Evolutionary conservation across 2,113 vertebrate genomes (phyloP), one percentile per base, ranked within the genome.

Genomic region (Mormyrus iriodes): DNA sequence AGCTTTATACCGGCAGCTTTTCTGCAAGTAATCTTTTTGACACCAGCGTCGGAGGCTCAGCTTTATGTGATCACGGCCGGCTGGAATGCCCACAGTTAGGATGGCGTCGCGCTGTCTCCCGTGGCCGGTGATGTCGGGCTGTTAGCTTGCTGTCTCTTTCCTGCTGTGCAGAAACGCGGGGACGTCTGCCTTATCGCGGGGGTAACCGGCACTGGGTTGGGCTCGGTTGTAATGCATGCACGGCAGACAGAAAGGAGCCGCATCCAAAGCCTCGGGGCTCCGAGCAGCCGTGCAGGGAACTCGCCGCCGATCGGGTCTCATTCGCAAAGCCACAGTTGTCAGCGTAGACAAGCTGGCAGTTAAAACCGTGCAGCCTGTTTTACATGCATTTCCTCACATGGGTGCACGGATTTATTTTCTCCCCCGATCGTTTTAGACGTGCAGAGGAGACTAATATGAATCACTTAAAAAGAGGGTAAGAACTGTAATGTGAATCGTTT

Each of bases 321-420:
- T 82, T 82, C 39, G 44, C 35, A 82, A 44, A 82, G 76, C 76
- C 76, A 82, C 76, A 82, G 76, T 42, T 82, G 76, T 82, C 76
- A 82, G 76, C 15, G 19, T 13, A 82, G 17, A 21, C 19, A 10
- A 82, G 42, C 76, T 27, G 39, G 35, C 9, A 82, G 19, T 39
- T 82, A 21, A 15, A 82, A 44, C 42, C 5, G 5, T 82, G 42
- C 15, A 8, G 7, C 8, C 39, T 21, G 19, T 44, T 82, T 39
- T 24, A 44, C 15, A 35, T 42, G 76, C 35, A 82, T 19, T 44
- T 39, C 44, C 76, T 3, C 31, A 42, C 19, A 82, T 82, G 35
- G 35, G 39, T 82, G 76, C 42, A 42, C 42, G 31, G 19, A 42
- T 82, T 82, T 42, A 44, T 39, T 82, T 42, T 2, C 17, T 21